A percentile compares a stretch with the other conserved stretches of the same genome.
Conservation (phyloP, 1,140 invertebrate species). For the Coenobita brevimanus region DNA sequence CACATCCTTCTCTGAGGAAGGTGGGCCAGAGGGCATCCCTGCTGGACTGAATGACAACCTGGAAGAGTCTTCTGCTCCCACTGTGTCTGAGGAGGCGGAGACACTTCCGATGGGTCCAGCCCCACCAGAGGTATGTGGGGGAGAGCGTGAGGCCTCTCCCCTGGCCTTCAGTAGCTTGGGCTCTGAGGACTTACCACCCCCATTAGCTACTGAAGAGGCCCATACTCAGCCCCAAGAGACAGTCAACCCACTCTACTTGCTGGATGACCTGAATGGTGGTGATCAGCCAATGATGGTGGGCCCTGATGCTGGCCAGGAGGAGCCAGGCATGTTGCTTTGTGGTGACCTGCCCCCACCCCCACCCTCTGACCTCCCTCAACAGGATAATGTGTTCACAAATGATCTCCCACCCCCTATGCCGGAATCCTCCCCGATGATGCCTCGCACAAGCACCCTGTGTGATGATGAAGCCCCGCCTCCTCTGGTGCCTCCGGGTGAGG, state of each 20-base stretch:
- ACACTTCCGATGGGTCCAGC: background rate
- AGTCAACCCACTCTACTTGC: slow-evolving; percentile 47
- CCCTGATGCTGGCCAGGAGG: background rate
- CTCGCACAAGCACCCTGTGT: slow-evolving; percentile 35
- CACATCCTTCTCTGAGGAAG: background rate
- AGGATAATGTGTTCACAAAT: slow-evolving; percentile 46
- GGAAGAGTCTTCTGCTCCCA: slow-evolving; percentile 7
- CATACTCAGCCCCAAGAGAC: slow-evolving; percentile 41
- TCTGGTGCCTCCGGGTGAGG: slow-evolving; percentile 46
- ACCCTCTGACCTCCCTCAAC: slow-evolving; percentile 2
- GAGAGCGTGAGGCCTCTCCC: slow-evolving; percentile 27
- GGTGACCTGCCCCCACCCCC: slow-evolving; percentile 45
- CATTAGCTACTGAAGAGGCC: slow-evolving; percentile 26
- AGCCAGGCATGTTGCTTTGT: slow-evolving; percentile 14
- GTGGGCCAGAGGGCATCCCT: background rate
- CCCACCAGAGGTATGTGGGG: background rate
- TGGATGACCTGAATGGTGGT: slow-evolving; percentile 15
- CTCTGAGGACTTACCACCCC: slow-evolving; percentile 32
- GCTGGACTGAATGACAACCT: slow-evolving; percentile 7
- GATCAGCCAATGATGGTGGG: background rate
- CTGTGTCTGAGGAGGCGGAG: slow-evolving; percentile 3
- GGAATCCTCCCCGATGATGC: slow-evolving; percentile 21
- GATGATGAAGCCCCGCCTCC: slow-evolving; percentile 51
- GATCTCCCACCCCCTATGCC: slow-evolving; percentile 52
- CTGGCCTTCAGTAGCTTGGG: slow-evolving; percentile 38